A percentile compares a stretch with the other conserved stretches of the same genome.
These are phyloP conservation scores for Pinctada fucata DNA, from an alignment of 2,888 invertebrate species.

Conservation along the genomic window DNA sequence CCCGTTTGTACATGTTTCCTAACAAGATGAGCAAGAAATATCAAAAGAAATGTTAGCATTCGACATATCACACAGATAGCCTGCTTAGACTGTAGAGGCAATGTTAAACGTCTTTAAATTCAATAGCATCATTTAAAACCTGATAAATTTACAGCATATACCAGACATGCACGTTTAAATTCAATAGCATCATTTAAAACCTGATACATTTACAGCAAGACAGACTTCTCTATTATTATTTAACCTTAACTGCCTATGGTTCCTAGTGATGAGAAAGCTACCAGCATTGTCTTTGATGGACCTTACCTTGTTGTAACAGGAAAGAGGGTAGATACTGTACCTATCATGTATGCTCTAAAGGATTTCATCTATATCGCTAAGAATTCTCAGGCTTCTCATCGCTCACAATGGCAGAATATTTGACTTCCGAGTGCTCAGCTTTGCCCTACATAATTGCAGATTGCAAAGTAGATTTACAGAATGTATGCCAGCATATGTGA, in stretches of 20 bases:
- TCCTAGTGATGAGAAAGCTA: neutral
- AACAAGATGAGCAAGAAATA: too few species aligned
- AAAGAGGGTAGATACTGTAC: neutral
- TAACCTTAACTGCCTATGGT: neutral
- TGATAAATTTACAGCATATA: too few species aligned
- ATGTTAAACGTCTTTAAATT: too few species aligned
- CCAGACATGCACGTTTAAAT: too few species aligned
- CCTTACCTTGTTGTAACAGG: neutral
- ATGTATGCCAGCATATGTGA: neutral
- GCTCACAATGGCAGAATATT: conserved; percentile 1
- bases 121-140: too few species aligned
- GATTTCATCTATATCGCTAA: neutral
- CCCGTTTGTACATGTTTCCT: too few species aligned
- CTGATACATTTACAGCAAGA: too few species aligned
- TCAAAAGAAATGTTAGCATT: too few species aligned
- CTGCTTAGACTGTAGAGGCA: neutral
- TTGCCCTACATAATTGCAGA: neutral
- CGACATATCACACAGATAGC: conserved; percentile 1
- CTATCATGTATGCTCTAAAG: neutral
- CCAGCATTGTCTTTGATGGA: neutral
- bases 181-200: too few species aligned
- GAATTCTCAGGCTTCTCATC: neutral
- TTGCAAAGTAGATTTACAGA: neutral
- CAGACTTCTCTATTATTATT: neutral
- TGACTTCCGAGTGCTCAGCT: neutral